A percentile compares a stretch with the other conserved stretches of the same genome.
Conservation (phyloP, 2,888 invertebrate species). For the Chirona hameri region DNA sequence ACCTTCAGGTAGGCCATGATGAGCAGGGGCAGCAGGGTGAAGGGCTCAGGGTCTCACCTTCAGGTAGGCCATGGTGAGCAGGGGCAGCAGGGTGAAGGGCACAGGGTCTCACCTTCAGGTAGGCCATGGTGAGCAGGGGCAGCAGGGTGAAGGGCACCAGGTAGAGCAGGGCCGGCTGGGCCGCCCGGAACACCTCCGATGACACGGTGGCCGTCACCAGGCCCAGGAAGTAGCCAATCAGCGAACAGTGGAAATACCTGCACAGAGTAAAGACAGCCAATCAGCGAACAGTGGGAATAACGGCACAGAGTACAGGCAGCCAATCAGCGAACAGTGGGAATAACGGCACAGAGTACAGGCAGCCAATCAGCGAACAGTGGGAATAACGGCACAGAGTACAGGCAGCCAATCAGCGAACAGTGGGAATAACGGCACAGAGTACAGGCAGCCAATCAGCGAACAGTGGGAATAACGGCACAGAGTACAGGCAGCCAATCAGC, state of each 20-base stretch:
- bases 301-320: too few relatives aligned
- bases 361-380: conserved; percentile 1
- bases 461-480: too few relatives aligned
- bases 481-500: background rate
- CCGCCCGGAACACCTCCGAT: conserved; percentile 96
- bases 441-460: conserved; percentile 81
- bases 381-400: too few relatives aligned
- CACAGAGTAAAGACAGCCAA: too few relatives aligned
- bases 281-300: background rate
- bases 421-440: too few relatives aligned
- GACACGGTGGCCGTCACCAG: conserved; percentile 94
- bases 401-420: too few relatives aligned
- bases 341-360: background rate
- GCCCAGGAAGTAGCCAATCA: conserved; percentile 95
- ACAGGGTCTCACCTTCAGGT: conserved; percentile 71
- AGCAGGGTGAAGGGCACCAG: conserved; percentile 95
- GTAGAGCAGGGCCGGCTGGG: conserved; percentile 94
- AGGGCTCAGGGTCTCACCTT: conserved; percentile 64
- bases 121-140: conserved; percentile 95
- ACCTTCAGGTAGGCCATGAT: conserved; percentile 95
- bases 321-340: too few relatives aligned
- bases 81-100: background rate
- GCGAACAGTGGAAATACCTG: conserved; percentile 97
- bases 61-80: background rate
- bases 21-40: conserved; percentile 89